phyloP scores from a whole-genome alignment of 2,113 vertebrate genomes.

The Brachypodius melanocephalos region DNA sequence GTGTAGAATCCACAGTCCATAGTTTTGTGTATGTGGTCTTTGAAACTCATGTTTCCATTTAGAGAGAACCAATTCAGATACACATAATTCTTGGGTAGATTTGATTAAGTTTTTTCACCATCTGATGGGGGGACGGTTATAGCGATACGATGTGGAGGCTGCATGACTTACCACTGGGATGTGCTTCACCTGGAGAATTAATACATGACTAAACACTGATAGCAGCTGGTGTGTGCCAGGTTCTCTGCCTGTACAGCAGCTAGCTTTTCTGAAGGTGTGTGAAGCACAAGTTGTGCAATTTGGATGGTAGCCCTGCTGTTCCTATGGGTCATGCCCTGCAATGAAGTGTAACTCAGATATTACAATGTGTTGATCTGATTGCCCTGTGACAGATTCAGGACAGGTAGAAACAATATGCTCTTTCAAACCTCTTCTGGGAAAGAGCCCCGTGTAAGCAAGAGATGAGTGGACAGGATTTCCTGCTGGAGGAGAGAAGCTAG shows the following conservation, averaged over 20 bases:
- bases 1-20: not conserved
- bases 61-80: not conserved
- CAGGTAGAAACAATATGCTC: not conserved
- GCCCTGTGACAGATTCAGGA: not conserved
- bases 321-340: not conserved
- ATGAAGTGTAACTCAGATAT: not conserved
- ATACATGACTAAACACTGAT: not conserved
- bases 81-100: not conserved
- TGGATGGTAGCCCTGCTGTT: not conserved
- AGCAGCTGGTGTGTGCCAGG: not conserved
- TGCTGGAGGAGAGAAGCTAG: not conserved
- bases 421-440: not conserved
- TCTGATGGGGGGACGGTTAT: accelerated
- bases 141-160: accelerated
- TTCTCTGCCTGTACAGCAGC: not conserved
- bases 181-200: not conserved
- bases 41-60: not conserved
- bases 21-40: not conserved
- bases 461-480: not conserved
- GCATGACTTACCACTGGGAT: not conserved
- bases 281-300: not conserved
- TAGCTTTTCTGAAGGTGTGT: not conserved
- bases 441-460: not conserved
- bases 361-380: not conserved
- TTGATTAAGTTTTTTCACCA: not conserved